These are phyloP conservation scores for Tachycineta bicolor DNA, from an alignment of 2,113 vertebrate genomes.

Conservation along the genomic window DNA sequence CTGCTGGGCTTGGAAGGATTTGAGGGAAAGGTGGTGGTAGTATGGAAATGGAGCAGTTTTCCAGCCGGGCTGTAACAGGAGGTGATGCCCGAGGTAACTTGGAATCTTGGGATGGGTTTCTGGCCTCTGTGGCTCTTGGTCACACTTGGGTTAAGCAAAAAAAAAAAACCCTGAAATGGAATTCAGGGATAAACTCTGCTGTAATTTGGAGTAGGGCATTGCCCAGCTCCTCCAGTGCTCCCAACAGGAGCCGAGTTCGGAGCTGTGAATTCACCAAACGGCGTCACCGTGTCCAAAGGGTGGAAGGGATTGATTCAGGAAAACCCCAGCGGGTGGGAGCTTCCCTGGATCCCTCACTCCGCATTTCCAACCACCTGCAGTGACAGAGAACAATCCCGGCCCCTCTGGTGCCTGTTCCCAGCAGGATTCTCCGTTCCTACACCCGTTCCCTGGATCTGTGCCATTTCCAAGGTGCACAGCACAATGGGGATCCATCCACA, in stretches of 20 bases:
- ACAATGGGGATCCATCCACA: not conserved
- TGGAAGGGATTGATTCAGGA: not conserved
- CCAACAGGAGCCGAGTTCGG: not conserved
- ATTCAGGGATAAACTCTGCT: not conserved
- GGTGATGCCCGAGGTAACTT: not conserved
- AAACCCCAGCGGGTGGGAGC: rapidly evolving
- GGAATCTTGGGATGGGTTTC: rapidly evolving
- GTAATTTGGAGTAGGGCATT: not conserved
- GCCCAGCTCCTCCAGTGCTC: not conserved
- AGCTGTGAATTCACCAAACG: not conserved
- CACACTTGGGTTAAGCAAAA: not conserved
- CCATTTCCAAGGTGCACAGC: not conserved
- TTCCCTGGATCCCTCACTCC: not conserved
- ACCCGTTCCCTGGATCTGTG: not conserved
- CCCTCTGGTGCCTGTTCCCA: not conserved
- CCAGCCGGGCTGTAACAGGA: not conserved
- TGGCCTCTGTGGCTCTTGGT: not conserved
- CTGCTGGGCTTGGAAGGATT: not conserved
- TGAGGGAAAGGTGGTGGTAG: not conserved
- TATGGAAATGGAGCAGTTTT: not conserved
- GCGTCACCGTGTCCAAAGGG: rapidly evolving
- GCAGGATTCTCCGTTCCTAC: not conserved
- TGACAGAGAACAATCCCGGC: not conserved
- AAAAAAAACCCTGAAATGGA: not conserved
- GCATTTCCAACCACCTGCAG: not conserved